These are phyloP conservation scores for Origma solitaria DNA, from an alignment of 2,113 vertebrate genomes.

Conservation along the genomic window DNA sequence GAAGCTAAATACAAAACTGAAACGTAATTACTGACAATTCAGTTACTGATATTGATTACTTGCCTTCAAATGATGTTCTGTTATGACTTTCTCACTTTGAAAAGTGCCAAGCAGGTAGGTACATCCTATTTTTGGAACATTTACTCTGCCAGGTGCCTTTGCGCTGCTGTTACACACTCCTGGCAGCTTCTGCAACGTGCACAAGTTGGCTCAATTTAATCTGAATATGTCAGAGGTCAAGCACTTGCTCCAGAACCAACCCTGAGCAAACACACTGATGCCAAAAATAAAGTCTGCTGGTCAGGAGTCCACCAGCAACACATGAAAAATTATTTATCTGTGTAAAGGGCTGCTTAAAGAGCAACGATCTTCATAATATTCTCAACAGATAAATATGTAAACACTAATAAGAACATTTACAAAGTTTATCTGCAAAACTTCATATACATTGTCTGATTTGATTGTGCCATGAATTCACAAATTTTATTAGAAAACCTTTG, in stretches of 20 bases:
- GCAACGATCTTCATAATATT: not conserved
- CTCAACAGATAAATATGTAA: accelerated
- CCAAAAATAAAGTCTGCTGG: not conserved
- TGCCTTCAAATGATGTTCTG: not conserved
- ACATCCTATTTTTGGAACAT: not conserved
- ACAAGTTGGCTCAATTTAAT: not conserved
- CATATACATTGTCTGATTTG: accelerated
- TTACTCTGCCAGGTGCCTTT: not conserved
- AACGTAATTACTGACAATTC: not conserved
- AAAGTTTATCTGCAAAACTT: not conserved
- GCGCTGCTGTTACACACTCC: not conserved
- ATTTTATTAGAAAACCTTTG: not conserved
- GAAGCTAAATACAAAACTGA: not conserved
- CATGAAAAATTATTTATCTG: accelerated
- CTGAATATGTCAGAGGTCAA: not conserved
- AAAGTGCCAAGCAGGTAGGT: not conserved
- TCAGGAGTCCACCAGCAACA: not conserved
- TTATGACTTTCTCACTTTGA: not conserved
- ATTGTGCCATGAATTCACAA: accelerated
- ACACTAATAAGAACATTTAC: not conserved
- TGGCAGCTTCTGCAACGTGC: not conserved
- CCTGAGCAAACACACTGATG: not conserved
- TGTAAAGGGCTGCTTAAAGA: not conserved
- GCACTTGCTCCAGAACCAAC: not conserved
- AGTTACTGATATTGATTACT: not conserved